Base-by-base conservation (phyloP, 1,140 invertebrate genomes). In the Meloidogyne floridensis region DNA sequence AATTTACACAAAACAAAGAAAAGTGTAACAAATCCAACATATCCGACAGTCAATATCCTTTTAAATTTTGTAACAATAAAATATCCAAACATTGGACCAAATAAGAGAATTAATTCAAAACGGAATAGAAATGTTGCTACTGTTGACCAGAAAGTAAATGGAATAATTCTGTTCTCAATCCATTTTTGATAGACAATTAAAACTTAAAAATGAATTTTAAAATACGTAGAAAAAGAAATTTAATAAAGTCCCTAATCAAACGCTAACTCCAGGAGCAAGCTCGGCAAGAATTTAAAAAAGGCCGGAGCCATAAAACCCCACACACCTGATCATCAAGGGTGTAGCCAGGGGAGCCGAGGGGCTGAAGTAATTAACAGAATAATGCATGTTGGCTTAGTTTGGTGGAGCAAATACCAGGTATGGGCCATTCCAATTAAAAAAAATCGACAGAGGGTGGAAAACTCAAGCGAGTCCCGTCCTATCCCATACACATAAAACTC, bases 41-140 rank as follows among this genome's bases (percentile, higher is more conserved):
- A 89, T 75, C 84, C 85, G 8, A 73, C 10, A 3, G 53, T 91
- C 91, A 91, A 89, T 90, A 87, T 92, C 77, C 87, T 89, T 90
- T 84, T 94, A 85, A 85, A 91, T 88, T n/a, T 89, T 87, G 75
- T 90, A 91, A 73, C 92, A 87, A 74, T 98, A 90, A 96, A 95
- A 85, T 94, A 92, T 5, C 97, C 91, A 54, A 97, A 91, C 84
- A 98, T 93, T 83, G 96, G 91, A 47, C 96, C 96, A 85, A 98
- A 93, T 72, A 97, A 93, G 86, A 98, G 92, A 13, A 93, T 93
- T 54, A 98, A 91, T 91, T 99, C 97, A 65, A 93, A 93, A 88
- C 97, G 93, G 91, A 98, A 98, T 88, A 98, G 93, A 83, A 98
- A 93, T 84, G 95, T 94, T 74, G 95, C 93, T 87, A 94, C 93